Conservation (phyloP, 2,113 vertebrate species). For the Takifugu flavidus region DNA sequence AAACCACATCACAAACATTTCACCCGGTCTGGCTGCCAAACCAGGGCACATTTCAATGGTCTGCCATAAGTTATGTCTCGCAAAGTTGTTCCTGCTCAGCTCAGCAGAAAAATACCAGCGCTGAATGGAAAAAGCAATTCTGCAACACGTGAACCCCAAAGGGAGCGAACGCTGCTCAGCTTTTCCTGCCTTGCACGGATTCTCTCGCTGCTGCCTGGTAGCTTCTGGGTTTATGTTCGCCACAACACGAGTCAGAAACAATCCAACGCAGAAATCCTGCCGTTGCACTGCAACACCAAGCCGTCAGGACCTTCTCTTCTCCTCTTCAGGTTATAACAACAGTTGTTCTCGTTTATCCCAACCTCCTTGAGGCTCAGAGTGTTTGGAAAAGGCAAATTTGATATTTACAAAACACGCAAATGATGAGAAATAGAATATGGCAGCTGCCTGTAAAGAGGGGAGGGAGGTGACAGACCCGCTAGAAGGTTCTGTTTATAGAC, state of each 20-base stretch:
- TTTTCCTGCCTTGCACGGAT: conserved; percentile 60
- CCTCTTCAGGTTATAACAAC: too few relatives aligned
- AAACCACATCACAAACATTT: conserved; percentile 59
- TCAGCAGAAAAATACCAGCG: conserved; percentile 62
- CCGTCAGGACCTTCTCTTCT: background rate
- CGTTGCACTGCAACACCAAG: background rate
- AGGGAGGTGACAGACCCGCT: conserved; percentile 54
- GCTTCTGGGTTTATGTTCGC: conserved; percentile 10
- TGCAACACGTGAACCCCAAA: conserved; percentile 34
- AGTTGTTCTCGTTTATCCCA: too few relatives aligned
- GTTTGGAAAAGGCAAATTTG: too few relatives aligned
- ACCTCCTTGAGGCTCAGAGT: too few relatives aligned
- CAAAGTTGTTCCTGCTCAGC: conserved; percentile 43
- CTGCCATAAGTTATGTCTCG: conserved; percentile 34
- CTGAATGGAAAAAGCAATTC: conserved; percentile 53
- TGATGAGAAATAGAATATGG: conserved; percentile 38
- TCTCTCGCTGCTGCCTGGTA: conserved; percentile 34
- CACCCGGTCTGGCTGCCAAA: conserved; percentile 49
- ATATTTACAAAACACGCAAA: too few relatives aligned
- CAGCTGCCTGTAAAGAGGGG: conserved; percentile 21
- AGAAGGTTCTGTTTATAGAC: conserved; percentile 68
- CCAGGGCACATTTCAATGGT: conserved; percentile 57
- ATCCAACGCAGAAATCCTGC: background rate
- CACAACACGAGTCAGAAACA: conserved; percentile 12
- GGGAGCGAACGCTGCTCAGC: conserved; percentile 27